A percentile compares a stretch with the other conserved stretches of the same genome.
Evolutionary conservation across 2,888 invertebrate species (phyloP).

Genomic region (Harpalus rufipes): DNA sequence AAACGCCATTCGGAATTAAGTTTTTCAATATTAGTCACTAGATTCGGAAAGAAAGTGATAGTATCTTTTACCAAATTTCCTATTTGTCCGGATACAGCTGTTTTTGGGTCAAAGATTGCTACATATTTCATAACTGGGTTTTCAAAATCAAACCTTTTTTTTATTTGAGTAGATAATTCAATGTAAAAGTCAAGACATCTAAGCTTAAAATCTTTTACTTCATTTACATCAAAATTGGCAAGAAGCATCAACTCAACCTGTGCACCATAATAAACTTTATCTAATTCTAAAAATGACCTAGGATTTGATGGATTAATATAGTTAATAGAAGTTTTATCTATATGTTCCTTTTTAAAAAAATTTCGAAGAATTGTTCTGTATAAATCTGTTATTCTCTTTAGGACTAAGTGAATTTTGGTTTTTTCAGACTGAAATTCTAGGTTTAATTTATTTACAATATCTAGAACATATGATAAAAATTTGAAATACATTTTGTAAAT

Average conservation of each 20-base stretch:
- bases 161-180: too few relatives aligned
- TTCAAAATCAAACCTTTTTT: too few relatives aligned
- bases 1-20: too few relatives aligned
- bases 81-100: slow-evolving; percentile 5
- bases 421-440: slow-evolving; percentile 66
- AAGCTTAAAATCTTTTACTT: slow-evolving; percentile 1
- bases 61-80: slow-evolving; percentile 11
- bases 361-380: slow-evolving; percentile 65
- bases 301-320: slow-evolving; percentile 12
- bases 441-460: slow-evolving; percentile 68
- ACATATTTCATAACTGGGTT: too few relatives aligned
- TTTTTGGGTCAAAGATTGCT: background rate
- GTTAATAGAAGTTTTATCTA: background rate
- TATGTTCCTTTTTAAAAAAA: slow-evolving; percentile 52
- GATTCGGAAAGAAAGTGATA: slow-evolving; percentile 7
- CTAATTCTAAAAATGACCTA: background rate
- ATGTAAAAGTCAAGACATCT: background rate
- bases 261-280: slow-evolving; percentile 4
- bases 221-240: background rate
- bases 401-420: slow-evolving; percentile 64
- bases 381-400: slow-evolving; percentile 44
- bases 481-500: slow-evolving; percentile 67
- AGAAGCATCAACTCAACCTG: background rate
- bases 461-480: slow-evolving; percentile 67
- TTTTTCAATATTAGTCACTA: too few relatives aligned